Conservation (phyloP, 37 sponge, comb jelly and placozoan genomes). For the Oscarella lobularis region DNA sequence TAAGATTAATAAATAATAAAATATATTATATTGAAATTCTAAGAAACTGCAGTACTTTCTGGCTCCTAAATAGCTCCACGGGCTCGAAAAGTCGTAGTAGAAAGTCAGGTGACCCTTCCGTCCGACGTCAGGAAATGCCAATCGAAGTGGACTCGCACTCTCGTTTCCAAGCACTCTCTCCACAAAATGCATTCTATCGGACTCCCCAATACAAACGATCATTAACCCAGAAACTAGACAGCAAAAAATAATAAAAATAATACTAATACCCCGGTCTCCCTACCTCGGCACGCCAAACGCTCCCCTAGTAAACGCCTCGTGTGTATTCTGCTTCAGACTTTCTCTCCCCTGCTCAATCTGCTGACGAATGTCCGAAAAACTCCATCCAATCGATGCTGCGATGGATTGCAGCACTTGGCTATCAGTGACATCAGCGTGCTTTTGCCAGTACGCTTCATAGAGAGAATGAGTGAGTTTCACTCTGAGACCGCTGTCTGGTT, state of each 20-base stretch:
- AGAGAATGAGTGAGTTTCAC: constrained; percentile 35
- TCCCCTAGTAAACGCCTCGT: constrained; percentile 60
- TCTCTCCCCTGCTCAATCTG: constrained; percentile 19
- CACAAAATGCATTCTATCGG: constrained; percentile 62
- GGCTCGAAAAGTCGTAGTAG: constrained; percentile 81
- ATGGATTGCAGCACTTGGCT: background rate
- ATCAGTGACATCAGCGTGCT: background rate
- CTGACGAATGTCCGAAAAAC: constrained; percentile 17
- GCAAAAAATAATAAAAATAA: background rate
- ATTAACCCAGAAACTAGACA: constrained; percentile 49
- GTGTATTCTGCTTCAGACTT: constrained; percentile 42
- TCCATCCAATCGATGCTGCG: background rate
- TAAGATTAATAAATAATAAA: too few relatives aligned
- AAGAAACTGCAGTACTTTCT: too few relatives aligned
- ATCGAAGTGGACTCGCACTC: constrained; percentile 39
- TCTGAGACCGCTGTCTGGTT: constrained; percentile 12
- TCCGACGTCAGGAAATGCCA: constrained; percentile 9
- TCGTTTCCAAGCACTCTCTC: constrained; percentile 34
- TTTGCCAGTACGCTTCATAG: constrained; percentile 25
- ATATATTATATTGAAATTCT: too few relatives aligned
- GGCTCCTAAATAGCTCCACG: constrained; percentile 69
- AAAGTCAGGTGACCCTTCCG: constrained; percentile 39
- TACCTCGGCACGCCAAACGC: constrained; percentile 89
- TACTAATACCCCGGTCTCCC: background rate
- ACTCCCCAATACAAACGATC: constrained; percentile 66